Conservation (phyloP, 2,888 invertebrate species). For the Willowsia nigromaculata region DNA sequence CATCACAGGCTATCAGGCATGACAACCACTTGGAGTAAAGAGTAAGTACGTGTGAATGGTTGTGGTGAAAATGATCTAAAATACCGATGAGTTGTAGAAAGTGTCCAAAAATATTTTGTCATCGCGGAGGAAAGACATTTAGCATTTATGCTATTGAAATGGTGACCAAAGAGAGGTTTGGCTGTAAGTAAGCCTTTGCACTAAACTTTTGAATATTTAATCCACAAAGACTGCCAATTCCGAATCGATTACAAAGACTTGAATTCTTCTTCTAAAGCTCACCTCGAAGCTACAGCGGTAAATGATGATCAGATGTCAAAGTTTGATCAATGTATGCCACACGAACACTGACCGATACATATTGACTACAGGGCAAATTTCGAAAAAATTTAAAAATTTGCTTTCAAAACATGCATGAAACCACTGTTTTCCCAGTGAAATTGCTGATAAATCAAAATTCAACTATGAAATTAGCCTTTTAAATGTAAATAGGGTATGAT, state of each 20-base stretch:
- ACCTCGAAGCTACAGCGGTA: constrained; percentile 7
- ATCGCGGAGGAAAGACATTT: neutral
- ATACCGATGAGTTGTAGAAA: neutral
- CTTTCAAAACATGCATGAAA: neutral
- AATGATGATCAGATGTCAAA: constrained; percentile 12
- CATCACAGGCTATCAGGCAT: neutral
- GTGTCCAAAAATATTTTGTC: neutral
- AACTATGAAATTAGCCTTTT: constrained; percentile 4
- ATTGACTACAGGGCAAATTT: neutral
- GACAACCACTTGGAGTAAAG: neutral
- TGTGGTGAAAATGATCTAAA: neutral
- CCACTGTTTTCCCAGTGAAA: neutral
- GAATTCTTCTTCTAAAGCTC: neutral
- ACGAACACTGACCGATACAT: neutral
- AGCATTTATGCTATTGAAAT: no score
- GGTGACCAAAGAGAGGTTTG: no score
- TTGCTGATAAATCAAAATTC: neutral
- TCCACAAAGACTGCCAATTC: neutral
- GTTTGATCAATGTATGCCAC: constrained; percentile 31
- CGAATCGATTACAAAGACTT: neutral
- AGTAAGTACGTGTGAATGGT: neutral
- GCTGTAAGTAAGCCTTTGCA: neutral
- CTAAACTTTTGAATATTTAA: neutral
- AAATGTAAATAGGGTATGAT: neutral
- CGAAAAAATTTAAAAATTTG: no score